These are phyloP conservation scores for Phrynocephalus forsythii DNA, from an alignment of 2,797 vertebrate genomes.

Conservation along the genomic window DNA sequence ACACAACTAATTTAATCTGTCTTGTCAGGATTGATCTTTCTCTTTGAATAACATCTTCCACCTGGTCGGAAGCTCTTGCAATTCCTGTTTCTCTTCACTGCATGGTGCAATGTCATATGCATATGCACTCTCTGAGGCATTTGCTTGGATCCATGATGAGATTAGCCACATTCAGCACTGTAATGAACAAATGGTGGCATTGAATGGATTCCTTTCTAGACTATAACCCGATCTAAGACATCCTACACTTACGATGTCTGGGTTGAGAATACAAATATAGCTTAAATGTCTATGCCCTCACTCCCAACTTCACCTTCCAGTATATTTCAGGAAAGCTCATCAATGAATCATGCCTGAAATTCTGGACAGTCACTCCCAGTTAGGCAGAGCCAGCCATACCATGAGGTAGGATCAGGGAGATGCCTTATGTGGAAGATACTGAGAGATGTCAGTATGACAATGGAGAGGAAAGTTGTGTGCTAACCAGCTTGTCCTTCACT, in stretches of 20 bases:
- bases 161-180: constrained; percentile 23
- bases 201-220: constrained; percentile 17
- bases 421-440: neutral
- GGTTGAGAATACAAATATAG: constrained; percentile 4
- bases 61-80: constrained; percentile 16
- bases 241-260: neutral
- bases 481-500: neutral
- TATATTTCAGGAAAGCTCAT: neutral
- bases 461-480: neutral
- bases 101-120: constrained; percentile 18
- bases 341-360: neutral
- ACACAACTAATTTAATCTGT: constrained; percentile 19
- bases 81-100: constrained; percentile 16
- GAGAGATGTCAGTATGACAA: neutral
- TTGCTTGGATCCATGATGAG: constrained; percentile 12
- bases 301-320: neutral
- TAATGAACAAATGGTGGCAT: neutral
- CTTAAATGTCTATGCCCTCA: neutral
- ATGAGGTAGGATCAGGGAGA: neutral
- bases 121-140: constrained; percentile 19
- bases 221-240: neutral
- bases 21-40: constrained; percentile 17
- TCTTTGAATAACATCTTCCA: constrained; percentile 15
- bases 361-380: neutral
- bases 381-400: neutral